phyloP scores from a whole-genome alignment of 2,797 vertebrate genomes.

The Notoglanidium macrostoma region DNA sequence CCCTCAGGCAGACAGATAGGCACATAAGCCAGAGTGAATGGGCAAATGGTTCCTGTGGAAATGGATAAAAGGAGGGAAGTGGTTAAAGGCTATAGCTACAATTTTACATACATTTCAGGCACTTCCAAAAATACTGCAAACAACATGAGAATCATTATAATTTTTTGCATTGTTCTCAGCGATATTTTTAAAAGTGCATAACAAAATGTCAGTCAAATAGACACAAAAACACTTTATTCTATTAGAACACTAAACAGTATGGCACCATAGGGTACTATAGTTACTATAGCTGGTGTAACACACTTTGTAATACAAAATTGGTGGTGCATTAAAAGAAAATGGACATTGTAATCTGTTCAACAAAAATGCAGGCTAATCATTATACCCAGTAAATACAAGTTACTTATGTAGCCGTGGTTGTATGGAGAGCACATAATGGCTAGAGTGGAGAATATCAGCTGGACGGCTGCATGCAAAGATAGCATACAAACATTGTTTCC shows the following conservation, averaged over 20 bases:
- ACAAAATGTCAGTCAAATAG: neutral
- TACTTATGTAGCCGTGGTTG: neutral
- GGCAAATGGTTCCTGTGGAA: conserved; percentile 15
- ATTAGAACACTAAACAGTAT: neutral
- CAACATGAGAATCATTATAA: neutral
- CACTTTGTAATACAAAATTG: neutral
- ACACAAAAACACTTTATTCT: neutral
- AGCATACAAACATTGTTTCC: neutral
- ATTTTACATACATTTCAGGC: neutral
- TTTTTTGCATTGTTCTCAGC: neutral
- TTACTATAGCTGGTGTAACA: neutral
- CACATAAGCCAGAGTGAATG: conserved; percentile 20
- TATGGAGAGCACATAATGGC: neutral
- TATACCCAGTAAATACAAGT: neutral
- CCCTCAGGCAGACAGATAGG: neutral
- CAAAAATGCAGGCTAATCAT: neutral
- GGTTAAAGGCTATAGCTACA: neutral
- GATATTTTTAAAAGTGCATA: neutral
- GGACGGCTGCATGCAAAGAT: neutral
- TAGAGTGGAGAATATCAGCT: neutral
- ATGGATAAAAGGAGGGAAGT: neutral
- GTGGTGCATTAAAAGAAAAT: neutral
- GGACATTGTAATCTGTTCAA: too few relatives aligned
- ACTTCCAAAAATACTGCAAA: neutral
- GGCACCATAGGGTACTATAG: neutral